Base-by-base conservation (phyloP, 1,140 invertebrate genomes). In the Epicauta chinensis region DNA sequence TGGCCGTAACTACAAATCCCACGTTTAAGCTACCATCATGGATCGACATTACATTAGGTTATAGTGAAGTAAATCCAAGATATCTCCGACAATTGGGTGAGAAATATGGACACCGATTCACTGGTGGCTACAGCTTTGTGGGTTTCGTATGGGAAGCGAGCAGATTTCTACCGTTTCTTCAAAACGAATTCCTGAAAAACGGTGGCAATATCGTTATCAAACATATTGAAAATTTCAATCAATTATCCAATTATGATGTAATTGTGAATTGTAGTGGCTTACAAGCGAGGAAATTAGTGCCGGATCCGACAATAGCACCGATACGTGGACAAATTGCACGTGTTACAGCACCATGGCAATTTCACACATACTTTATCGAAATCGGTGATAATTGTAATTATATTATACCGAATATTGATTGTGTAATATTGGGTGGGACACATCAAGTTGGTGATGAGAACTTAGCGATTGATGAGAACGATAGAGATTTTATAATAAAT, bases 261-360 rank as follows among this genome's bases (percentile, higher is more conserved):
- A 71, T 91, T 23, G 73, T 90, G 16, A 89, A 91, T 66, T 90
- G 87, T 60, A 77, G 78, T 15, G 87, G 87, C 1, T 64, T 89
- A 0, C 76, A 75, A 7, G 76, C 84, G 4, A 67, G 69, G 47
- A 16, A 72, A 2, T 65, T 87, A 4, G 74, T 79, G 2, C 67
- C 70, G 5, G 86, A 89, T 71, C 47, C 67, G 3, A 57, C 64
- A 34, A 68, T 87, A 12, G 61, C 63, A 53, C 74, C 86, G 5
- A 75, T 87, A n/a, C 75, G 86, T 57, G 86, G 86, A 13, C 86
- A 89, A 71, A 76, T 89, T 9, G 64, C 72, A 6, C 76, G 79
- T 56, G 82, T 82, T 3, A 67, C 73, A 53, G 84, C 82, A 13
- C 78, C 80, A 10, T 84, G 83, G 81, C 62, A 80, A 4, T 80